These are phyloP conservation scores for Epinephelus moara DNA, from an alignment of 2,113 vertebrate genomes.

Conservation along the genomic window DNA sequence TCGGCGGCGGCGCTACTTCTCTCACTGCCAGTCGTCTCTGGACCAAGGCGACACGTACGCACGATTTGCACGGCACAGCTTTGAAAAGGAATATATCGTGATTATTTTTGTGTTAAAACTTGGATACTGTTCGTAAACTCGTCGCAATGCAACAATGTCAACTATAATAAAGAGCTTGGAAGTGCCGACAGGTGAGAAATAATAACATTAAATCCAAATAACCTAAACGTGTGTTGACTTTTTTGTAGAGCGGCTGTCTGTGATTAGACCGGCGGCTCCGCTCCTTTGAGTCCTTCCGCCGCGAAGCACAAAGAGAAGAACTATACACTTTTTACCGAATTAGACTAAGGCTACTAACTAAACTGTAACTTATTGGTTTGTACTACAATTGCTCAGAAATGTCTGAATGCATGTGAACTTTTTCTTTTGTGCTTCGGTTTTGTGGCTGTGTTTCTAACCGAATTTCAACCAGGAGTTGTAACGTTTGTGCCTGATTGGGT, in stretches of 20 bases:
- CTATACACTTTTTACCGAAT: not conserved
- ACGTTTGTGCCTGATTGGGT: not conserved
- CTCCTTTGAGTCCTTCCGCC: not conserved
- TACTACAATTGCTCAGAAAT: not conserved
- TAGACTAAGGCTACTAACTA: not conserved
- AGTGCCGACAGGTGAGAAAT: not conserved
- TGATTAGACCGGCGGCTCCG: no score
- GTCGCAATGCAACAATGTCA: not conserved
- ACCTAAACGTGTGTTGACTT: not conserved
- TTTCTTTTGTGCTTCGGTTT: not conserved
- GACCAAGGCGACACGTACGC: accelerated
- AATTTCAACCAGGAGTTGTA: not conserved
- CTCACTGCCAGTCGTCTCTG: not conserved
- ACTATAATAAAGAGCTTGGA: not conserved
- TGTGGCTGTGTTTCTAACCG: not conserved
- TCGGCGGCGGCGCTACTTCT: not conserved
- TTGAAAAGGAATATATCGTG: not conserved
- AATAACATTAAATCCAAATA: not conserved
- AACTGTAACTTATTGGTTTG: not conserved
- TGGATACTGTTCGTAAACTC: not conserved
- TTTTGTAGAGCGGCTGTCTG: not conserved
- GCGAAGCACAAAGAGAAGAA: not conserved
- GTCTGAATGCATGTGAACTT: no score
- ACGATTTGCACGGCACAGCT: accelerated
- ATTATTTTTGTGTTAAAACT: not conserved